Evolutionary conservation across 2,113 vertebrate genomes (phyloP).

Genomic region (Anthoscopus minutus): DNA sequence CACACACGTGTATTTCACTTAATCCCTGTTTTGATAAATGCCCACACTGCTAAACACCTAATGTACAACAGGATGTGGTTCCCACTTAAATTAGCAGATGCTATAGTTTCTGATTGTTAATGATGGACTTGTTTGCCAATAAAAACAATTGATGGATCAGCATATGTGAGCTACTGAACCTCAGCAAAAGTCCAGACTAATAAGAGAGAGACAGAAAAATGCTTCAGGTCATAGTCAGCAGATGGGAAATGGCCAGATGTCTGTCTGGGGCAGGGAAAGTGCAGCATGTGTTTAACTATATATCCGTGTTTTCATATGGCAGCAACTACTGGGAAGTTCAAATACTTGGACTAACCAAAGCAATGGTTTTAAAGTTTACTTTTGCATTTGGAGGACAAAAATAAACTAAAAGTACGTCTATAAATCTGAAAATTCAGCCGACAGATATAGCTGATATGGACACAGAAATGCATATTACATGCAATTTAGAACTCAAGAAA

Average conservation of each 20-base stretch:
- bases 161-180: conserved; percentile 52
- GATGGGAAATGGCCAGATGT: conserved; percentile 58
- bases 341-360: background rate
- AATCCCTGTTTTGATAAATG: conserved; percentile 44
- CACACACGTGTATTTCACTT: conserved; percentile 12
- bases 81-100: conserved; percentile 53
- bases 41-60: conserved; percentile 37
- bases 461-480: background rate
- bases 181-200: conserved; percentile 46
- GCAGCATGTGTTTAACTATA: conserved; percentile 40
- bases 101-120: conserved; percentile 42
- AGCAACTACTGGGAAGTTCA: conserved; percentile 6
- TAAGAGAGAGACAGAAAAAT: conserved; percentile 33
- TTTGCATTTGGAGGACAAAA: background rate
- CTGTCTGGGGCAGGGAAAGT: conserved; percentile 58
- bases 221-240: conserved; percentile 57
- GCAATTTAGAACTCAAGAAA: background rate
- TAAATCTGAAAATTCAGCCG: background rate
- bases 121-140: conserved; percentile 44
- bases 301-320: conserved; percentile 17
- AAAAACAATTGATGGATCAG: conserved; percentile 53
- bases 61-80: conserved; percentile 45
- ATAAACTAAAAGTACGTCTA: background rate
- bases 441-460: background rate
- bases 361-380: conserved; percentile 1